A percentile compares a stretch with the other conserved stretches of the same genome.
These are phyloP conservation scores for Pipra filicauda DNA, from an alignment of 2,113 vertebrate genomes.

Conservation along the genomic window DNA sequence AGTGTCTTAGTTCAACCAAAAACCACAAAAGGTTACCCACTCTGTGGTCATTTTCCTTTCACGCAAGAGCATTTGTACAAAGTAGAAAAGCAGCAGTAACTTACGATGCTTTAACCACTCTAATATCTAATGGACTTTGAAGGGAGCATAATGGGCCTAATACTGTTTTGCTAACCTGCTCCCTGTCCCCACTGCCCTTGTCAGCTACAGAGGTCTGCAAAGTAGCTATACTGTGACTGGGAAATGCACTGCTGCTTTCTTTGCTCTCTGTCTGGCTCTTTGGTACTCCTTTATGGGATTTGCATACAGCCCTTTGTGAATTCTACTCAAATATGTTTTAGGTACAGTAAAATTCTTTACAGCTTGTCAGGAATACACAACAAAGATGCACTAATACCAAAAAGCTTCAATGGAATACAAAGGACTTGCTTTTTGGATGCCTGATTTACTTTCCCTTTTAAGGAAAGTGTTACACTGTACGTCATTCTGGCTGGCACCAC, in stretches of 20 bases:
- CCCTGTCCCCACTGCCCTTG: not conserved
- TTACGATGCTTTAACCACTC: not conserved
- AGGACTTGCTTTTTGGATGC: slow-evolving; percentile 32
- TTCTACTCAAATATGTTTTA: not conserved
- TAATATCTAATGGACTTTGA: not conserved
- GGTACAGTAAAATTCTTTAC: not conserved
- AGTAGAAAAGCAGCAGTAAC: not conserved
- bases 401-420: slow-evolving; percentile 22
- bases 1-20: not conserved
- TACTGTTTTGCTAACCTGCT: not conserved
- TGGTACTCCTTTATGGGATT: not conserved
- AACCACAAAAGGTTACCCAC: not conserved
- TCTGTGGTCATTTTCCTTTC: not conserved
- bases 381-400: slow-evolving; percentile 6
- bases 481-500: slow-evolving; percentile 30
- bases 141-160: not conserved
- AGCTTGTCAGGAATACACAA: slow-evolving; percentile 27
- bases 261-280: not conserved
- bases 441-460: slow-evolving; percentile 28
- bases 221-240: not conserved
- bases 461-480: not conserved
- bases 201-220: not conserved
- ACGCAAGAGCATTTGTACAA: not conserved
- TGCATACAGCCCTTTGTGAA: not conserved
- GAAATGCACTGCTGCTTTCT: not conserved